Evolutionary conservation across 2,888 invertebrate species (phyloP).

Genomic region (Heteromurus nitidus): DNA sequence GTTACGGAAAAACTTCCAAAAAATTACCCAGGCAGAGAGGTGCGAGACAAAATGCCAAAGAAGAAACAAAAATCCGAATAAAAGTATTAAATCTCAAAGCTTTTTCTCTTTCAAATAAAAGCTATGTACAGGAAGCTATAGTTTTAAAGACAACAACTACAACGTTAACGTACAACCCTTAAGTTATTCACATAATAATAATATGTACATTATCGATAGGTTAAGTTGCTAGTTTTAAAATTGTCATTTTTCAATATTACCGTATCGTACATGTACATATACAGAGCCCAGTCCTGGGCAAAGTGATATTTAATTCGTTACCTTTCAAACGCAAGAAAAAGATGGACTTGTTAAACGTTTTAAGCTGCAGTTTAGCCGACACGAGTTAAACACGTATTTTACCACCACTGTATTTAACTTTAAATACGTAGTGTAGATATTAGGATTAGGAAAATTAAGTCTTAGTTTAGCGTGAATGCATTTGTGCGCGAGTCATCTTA

Average conservation of each 20-base stretch:
- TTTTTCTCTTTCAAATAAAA: background rate
- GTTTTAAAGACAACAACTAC: background rate
- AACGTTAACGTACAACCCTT: background rate
- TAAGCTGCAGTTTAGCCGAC: background rate
- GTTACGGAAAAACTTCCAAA: conserved; percentile 49
- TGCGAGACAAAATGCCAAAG: conserved; percentile 46
- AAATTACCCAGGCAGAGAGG: conserved; percentile 50
- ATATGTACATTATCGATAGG: background rate
- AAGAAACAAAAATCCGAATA: conserved; percentile 39
- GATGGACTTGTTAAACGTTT: conserved; percentile 23
- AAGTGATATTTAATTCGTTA: conserved; percentile 59
- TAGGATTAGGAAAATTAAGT: background rate
- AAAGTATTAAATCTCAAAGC: conserved; percentile 18
- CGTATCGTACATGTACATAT: too few relatives aligned
- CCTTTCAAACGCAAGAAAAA: conserved; percentile 48
- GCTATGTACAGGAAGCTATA: background rate
- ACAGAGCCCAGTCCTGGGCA: too few relatives aligned
- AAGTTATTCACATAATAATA: background rate
- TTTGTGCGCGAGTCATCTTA: too few relatives aligned
- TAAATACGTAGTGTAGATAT: background rate
- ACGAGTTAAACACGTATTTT: background rate
- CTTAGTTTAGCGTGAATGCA: background rate
- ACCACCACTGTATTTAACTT: background rate
- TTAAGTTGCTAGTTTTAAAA: too few relatives aligned
- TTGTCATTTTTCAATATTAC: too few relatives aligned